Conservation (phyloP, 2,113 vertebrate species). For the Corynorhinus townsendii region DNA sequence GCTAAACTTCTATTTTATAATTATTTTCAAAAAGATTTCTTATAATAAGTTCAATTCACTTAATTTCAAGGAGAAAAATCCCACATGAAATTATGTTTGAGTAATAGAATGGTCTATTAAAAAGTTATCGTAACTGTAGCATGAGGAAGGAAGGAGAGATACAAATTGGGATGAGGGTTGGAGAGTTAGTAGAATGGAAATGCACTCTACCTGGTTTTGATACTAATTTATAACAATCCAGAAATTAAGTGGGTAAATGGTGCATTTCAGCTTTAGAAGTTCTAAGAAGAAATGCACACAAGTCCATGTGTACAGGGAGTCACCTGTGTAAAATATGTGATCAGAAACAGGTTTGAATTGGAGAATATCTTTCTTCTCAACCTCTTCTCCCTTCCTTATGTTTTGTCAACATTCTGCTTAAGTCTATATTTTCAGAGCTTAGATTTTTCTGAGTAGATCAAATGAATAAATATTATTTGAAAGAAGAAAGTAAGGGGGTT, state of each 20-base stretch:
- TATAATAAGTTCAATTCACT: background rate
- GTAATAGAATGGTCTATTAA: background rate
- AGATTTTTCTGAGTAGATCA: background rate
- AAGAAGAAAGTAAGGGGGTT: slow-evolving; percentile 5
- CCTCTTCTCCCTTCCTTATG: background rate
- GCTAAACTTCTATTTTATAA: background rate
- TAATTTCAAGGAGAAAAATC: background rate
- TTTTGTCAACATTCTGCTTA: background rate
- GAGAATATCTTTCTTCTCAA: background rate
- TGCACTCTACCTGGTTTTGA: background rate
- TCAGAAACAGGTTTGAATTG: background rate
- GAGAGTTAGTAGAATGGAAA: background rate
- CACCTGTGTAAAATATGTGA: background rate
- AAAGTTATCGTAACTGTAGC: background rate
- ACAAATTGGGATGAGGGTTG: background rate
- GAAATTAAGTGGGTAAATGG: background rate
- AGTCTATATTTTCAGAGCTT: background rate
- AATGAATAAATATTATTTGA: background rate
- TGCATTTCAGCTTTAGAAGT: background rate
- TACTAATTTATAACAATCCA: background rate
- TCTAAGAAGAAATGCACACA: background rate
- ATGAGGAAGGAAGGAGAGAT: background rate
- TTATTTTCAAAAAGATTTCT: background rate
- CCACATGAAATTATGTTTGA: background rate
- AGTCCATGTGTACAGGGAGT: background rate